phyloP scores from a whole-genome alignment of 2,113 vertebrate species.

The Neotoma lepida region DNA sequence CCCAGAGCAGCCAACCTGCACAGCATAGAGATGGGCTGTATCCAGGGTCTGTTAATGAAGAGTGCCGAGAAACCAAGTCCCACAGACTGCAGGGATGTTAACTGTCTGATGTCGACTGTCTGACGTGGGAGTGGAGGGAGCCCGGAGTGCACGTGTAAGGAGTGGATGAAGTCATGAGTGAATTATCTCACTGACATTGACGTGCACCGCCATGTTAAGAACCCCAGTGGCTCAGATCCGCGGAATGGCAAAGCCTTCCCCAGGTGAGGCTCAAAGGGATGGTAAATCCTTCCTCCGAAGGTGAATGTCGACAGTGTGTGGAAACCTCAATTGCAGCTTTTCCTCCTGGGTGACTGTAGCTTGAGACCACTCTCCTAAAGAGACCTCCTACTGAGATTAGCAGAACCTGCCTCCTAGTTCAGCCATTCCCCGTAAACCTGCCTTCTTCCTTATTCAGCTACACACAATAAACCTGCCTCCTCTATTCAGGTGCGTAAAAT shows the following conservation, averaged over 20 bases:
- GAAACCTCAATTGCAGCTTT: neutral
- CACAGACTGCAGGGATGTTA: neutral
- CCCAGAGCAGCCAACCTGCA: neutral
- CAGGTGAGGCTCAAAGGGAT: neutral
- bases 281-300: neutral
- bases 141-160: neutral
- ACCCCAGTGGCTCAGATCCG: neutral
- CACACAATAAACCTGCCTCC: neutral
- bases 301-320: neutral
- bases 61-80: neutral
- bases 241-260: neutral
- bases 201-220: neutral
- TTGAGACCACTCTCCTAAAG: neutral
- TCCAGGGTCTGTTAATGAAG: neutral
- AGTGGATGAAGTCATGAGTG: neutral
- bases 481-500: neutral
- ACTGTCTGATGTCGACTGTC: neutral
- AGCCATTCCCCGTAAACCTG: neutral
- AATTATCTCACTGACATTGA: neutral
- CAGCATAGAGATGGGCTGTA: neutral
- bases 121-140: neutral
- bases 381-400: neutral
- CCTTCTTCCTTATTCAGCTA: neutral
- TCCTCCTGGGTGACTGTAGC: neutral
- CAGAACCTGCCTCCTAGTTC: neutral